phyloP scores from a whole-genome alignment of 2,888 invertebrate genomes.

The Sphinx pinastri region DNA sequence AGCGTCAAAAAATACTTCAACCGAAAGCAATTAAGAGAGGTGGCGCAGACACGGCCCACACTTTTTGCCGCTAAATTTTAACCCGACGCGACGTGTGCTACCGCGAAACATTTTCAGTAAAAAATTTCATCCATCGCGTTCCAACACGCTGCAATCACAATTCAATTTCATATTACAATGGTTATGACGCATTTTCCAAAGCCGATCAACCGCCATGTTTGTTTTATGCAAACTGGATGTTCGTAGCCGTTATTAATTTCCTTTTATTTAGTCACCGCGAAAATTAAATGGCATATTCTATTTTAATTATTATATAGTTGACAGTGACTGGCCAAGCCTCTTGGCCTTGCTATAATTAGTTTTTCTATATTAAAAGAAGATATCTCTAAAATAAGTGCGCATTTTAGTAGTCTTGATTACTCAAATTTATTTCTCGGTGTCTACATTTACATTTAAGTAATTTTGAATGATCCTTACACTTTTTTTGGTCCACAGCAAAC shows the following conservation, averaged over 20 bases:
- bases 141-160: background rate
- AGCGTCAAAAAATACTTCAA: background rate
- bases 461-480: no score
- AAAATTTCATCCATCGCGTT: background rate
- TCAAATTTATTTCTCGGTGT: no score
- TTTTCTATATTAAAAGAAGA: no score
- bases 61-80: background rate
- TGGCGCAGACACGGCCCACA: background rate
- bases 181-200: background rate
- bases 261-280: no score
- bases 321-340: no score
- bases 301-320: no score
- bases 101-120: background rate
- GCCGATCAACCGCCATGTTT: background rate
- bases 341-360: no score
- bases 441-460: no score
- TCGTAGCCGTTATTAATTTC: no score
- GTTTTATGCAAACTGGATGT: background rate
- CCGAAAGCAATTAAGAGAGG: background rate
- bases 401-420: no score
- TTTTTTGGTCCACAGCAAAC: no score
- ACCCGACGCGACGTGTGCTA: background rate
- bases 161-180: conserved; percentile 1
- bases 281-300: background rate
- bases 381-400: no score